Percentiles rank a stretch among this genome's conserved stretches.
Evolutionary conservation across 2,888 invertebrate genomes (phyloP).

Genomic region (Pachymerium ferrugineum): DNA sequence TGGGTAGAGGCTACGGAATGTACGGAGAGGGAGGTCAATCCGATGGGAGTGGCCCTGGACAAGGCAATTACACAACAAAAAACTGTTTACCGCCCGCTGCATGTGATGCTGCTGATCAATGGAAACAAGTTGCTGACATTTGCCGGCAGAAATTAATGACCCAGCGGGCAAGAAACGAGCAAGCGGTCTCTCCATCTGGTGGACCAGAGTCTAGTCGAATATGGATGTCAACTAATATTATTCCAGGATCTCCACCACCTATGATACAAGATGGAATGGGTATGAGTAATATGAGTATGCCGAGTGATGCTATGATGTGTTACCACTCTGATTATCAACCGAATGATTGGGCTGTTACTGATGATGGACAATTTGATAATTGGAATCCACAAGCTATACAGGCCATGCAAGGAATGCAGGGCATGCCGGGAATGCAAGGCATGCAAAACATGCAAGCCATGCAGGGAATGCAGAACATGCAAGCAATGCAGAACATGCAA

Average conservation of each 20-base stretch:
- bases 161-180: neutral
- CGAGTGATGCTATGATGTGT: neutral
- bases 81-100: no score
- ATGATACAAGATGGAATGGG: no score
- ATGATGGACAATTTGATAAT: neutral
- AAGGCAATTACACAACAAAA: no score
- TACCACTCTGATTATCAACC: neutral
- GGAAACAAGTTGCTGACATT: neutral
- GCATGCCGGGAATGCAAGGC: no score
- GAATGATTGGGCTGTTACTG: neutral
- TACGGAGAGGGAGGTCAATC: no score
- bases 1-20: no score
- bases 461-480: no score
- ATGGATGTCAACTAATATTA: neutral
- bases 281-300: neutral
- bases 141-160: neutral
- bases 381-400: neutral
- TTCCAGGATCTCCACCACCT: neutral
- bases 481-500: no score
- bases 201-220: neutral
- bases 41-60: no score
- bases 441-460: no score
- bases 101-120: neutral
- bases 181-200: neutral
- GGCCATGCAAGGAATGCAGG: no score